Percentiles rank a stretch among this genome's conserved stretches.
Evolutionary conservation across 2,113 vertebrate species (phyloP).

Genomic region (Aplodontia rufa): DNA sequence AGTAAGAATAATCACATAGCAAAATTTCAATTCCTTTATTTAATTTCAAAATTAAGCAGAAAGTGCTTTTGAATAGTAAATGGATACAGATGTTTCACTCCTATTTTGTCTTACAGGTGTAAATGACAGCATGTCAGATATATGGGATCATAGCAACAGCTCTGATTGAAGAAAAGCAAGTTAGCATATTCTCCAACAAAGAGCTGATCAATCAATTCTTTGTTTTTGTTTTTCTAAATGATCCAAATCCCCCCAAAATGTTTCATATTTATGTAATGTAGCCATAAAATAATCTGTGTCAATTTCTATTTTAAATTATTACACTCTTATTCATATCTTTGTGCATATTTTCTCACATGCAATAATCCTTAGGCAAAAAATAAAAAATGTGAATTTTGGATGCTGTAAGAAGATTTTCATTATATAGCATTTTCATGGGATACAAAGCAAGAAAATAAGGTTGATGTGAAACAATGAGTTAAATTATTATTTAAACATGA

Average conservation of each 20-base stretch:
- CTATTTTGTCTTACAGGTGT: background rate
- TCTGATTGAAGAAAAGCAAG: background rate
- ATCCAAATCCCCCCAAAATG: background rate
- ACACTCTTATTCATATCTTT: background rate
- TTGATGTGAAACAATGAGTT: background rate
- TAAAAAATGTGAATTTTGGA: too few relatives aligned
- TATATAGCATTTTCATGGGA: background rate
- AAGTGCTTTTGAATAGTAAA: rapidly evolving
- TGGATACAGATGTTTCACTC: too few relatives aligned
- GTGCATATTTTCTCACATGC: background rate
- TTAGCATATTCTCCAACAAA: too few relatives aligned
- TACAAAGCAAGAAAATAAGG: background rate
- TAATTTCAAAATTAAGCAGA: background rate
- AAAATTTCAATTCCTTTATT: rapidly evolving
- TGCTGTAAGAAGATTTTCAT: background rate
- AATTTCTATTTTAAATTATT: conserved; percentile 7
- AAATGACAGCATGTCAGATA: background rate
- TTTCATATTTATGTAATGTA: background rate
- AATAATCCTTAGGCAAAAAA: too few relatives aligned
- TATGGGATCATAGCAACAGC: background rate
- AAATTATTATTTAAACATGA: too few relatives aligned
- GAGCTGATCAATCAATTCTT: background rate
- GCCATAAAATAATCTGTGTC: too few relatives aligned
- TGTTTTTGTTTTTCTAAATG: background rate
- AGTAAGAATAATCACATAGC: background rate